A percentile compares a stretch with the other conserved stretches of the same genome.
phyloP scores from a whole-genome alignment of 2,113 vertebrate species.

The Oncorhynchus clarkii region DNA sequence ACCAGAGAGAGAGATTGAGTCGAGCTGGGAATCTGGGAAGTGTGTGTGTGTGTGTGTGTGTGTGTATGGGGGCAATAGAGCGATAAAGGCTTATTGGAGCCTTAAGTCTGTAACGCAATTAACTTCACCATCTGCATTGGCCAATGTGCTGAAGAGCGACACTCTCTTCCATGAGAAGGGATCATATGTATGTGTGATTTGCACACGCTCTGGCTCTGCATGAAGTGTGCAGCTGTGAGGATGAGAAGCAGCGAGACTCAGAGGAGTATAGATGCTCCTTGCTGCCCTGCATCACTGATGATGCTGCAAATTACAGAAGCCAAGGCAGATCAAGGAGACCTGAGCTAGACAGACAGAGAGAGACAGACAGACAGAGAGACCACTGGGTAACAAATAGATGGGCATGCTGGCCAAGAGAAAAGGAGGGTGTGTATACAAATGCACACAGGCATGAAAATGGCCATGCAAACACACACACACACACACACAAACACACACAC shows the following conservation, averaged over 20 bases:
- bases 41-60: neutral
- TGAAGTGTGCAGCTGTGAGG: neutral
- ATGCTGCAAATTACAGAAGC: neutral
- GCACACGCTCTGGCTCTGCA: neutral
- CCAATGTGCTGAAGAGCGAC: neutral
- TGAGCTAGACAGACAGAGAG: neutral
- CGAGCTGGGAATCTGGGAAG: no score
- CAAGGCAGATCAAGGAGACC: neutral
- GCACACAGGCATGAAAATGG: neutral
- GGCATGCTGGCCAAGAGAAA: neutral
- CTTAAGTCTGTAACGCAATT: neutral
- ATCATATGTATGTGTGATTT: neutral
- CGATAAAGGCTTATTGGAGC: no score
- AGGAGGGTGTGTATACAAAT: neutral
- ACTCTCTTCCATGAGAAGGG: neutral
- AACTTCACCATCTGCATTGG: constrained; percentile 3
- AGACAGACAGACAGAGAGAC: neutral
- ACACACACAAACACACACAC: constrained; percentile 8
- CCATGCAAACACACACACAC: neutral
- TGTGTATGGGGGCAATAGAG: neutral
- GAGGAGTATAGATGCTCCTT: neutral
- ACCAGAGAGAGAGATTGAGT: no score
- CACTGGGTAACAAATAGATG: neutral
- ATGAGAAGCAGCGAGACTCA: neutral
- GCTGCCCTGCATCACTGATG: neutral